Evolutionary conservation across 2,888 invertebrate species (phyloP), one percentile per base, ranked within the genome.

Genomic region (Vandiemenella viatica): DNA sequence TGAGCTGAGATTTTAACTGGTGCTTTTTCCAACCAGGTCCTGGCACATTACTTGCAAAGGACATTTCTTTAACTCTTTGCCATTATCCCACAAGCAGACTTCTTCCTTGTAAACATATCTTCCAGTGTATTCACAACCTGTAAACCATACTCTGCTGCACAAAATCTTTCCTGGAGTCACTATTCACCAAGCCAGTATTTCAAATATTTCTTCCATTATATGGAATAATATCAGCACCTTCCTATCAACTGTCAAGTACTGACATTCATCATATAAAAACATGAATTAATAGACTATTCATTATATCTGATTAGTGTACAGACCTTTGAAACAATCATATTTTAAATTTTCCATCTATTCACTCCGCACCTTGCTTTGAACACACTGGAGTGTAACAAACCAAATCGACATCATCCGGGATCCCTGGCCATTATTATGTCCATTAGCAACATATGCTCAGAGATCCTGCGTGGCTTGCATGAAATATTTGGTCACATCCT

Each of bases 41-140:
- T 53, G 52, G 52, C 54, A 54, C 50, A 45, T 48, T 45, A 37
- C 50, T 43, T 20, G 43, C 32, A 46, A 53, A 49, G 46, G 53
- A 49, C 23, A 23, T 48, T 37, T 19, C 51, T 46, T 18, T 38
- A 17, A 32, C n/a, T 20, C n/a, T n/a, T 41, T 45, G n/a, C 20
- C 49, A 37, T n/a, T 40, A 37, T 37, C 26, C 26, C 19, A 41
- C 8, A 49, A 37, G n/a, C 32, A 32, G n/a, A n/a, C n/a, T n/a
- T n/a, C n/a, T n/a, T 32, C n/a, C n/a, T n/a, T 4, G n/a, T 3
- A 32, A 42, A 20, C 42, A 20, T 42, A 23, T 16, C 44, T 49
- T 47, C 45, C 45, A 48, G 49, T 17, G 49, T 49, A 38, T 38
- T 23, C 20, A 38, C 45, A 40, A 45, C 40, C 37, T 23, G 16